phyloP scores from a whole-genome alignment of 2,113 vertebrate species.

The Callaeas wilsoni region DNA sequence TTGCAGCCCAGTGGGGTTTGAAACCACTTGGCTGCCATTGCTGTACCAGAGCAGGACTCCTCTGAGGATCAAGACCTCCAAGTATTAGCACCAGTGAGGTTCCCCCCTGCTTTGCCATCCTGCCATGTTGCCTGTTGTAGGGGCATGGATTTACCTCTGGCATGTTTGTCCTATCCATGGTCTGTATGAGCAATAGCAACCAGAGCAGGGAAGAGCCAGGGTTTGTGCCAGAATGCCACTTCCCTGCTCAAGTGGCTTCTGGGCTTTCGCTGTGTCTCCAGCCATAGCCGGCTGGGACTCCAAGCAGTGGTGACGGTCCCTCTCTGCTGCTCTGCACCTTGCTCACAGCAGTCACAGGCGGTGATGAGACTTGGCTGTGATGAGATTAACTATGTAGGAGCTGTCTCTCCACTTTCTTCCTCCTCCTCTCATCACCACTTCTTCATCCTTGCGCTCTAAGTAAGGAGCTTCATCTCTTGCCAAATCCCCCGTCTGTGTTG shows the following conservation, averaged over 20 bases:
- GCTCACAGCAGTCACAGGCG: background rate
- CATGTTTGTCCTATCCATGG: accelerated
- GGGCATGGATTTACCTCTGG: background rate
- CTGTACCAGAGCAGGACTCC: background rate
- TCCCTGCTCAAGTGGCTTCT: background rate
- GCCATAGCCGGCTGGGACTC: accelerated
- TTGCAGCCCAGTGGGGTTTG: background rate
- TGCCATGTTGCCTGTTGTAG: background rate
- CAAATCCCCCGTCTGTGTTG: slow-evolving; percentile 52
- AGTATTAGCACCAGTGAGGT: background rate
- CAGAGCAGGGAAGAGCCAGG: background rate
- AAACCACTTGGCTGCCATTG: background rate
- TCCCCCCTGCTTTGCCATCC: background rate
- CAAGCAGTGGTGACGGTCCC: accelerated
- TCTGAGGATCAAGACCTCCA: background rate
- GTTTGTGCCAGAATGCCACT: background rate
- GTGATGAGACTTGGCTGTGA: background rate
- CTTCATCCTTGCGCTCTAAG: background rate
- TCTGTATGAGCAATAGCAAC: background rate
- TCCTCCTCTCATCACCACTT: background rate
- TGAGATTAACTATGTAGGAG: background rate
- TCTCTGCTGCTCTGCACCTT: background rate
- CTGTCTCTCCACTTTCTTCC: background rate
- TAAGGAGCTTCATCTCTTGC: slow-evolving; percentile 42
- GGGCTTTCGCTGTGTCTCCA: accelerated